A percentile compares a stretch with the other conserved stretches of the same genome.
Evolutionary conservation across 2,113 vertebrate genomes (phyloP).

Genomic region (Leptobrachium ailaonicum): DNA sequence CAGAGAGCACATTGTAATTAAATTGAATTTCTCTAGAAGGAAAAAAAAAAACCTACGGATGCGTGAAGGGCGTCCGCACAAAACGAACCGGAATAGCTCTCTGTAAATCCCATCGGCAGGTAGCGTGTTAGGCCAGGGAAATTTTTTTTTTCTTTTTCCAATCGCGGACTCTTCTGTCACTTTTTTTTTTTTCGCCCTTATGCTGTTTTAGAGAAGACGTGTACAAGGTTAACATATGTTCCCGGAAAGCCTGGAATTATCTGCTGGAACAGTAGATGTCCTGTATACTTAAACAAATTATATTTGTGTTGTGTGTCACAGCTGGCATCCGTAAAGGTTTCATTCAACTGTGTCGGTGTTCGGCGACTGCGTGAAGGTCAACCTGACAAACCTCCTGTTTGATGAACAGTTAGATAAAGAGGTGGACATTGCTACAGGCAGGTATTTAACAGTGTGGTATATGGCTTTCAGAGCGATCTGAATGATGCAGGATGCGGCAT

Average conservation of each 20-base stretch:
- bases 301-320: slow-evolving; percentile 1
- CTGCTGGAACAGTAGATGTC: background rate
- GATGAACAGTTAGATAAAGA: too few species aligned
- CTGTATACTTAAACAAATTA: slow-evolving; percentile 20
- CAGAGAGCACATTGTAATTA: background rate
- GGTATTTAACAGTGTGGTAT: too few species aligned
- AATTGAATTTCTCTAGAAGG: background rate
- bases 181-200: background rate
- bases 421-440: too few species aligned
- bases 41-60: background rate
- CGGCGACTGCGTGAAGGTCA: background rate
- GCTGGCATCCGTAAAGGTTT: background rate
- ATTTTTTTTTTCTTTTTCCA: background rate
- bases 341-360: background rate
- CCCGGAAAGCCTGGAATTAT: slow-evolving; percentile 8
- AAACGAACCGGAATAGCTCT: background rate
- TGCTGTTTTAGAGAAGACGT: background rate
- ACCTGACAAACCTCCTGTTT: background rate
- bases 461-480: too few species aligned
- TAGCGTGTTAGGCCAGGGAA: background rate
- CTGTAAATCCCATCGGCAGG: background rate
- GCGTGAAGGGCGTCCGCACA: background rate
- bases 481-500: too few species aligned
- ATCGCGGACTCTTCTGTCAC: background rate
- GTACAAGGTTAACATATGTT: slow-evolving; percentile 36